Percentiles rank a stretch among this genome's conserved stretches.
Conservation (phyloP, 2,888 invertebrate genomes). For the Scrobipalpa atriplicella region DNA sequence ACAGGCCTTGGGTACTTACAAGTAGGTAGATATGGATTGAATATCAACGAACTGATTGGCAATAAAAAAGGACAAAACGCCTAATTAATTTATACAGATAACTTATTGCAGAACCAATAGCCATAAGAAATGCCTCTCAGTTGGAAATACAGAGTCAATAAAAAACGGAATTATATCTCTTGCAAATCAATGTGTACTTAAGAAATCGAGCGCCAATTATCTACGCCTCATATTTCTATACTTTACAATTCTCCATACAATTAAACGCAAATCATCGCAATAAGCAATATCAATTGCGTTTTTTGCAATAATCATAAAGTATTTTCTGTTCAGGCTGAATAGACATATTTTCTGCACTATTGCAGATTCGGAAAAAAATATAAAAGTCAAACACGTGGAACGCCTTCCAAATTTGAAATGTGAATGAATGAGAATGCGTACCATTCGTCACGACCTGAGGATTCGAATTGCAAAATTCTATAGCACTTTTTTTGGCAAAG, state of each 20-base stretch:
- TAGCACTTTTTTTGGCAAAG: constrained; percentile 56
- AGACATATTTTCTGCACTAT: constrained; percentile 64
- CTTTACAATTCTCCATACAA: constrained; percentile 47
- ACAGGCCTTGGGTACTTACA: no score
- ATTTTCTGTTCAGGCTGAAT: constrained; percentile 52
- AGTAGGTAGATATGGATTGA: not conserved
- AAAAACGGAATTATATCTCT: constrained; percentile 4
- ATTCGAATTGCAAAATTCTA: constrained; percentile 63
- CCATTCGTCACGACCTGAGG: constrained; percentile 63
- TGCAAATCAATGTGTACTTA: constrained; percentile 18
- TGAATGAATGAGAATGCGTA: constrained; percentile 56
- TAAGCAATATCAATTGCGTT: constrained; percentile 45
- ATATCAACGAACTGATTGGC: not conserved
- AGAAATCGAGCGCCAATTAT: constrained; percentile 49
- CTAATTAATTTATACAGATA: constrained; percentile 1
- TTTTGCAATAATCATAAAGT: constrained; percentile 54
- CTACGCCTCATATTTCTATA: constrained; percentile 58
- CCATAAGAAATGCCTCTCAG: not conserved
- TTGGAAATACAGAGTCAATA: constrained; percentile 11
- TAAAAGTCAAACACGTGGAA: constrained; percentile 70
- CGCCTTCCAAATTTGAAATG: constrained; percentile 70
- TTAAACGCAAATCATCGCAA: constrained; percentile 58
- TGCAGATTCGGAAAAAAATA: constrained; percentile 57
- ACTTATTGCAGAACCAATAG: not conserved
- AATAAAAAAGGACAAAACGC: not conserved